Percentiles rank a stretch among this genome's conserved stretches.
Conservation (phyloP, 2,797 vertebrate species). For the Labeo calbasu region DNA sequence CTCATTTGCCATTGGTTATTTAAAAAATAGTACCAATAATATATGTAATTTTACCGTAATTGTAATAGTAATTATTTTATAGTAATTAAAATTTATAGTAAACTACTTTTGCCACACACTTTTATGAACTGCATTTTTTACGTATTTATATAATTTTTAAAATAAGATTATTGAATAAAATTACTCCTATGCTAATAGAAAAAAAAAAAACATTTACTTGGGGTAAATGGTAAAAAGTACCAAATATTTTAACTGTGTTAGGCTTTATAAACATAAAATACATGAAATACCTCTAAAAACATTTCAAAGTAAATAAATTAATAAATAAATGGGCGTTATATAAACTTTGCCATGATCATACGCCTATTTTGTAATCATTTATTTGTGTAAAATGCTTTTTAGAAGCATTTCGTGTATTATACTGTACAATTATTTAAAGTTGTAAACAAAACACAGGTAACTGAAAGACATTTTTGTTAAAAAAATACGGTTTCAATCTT, state of each 20-base stretch:
- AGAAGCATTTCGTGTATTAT: too few species aligned
- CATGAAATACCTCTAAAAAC: neutral
- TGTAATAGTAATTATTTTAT: too few species aligned
- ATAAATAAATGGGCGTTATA: neutral
- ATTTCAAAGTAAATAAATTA: neutral
- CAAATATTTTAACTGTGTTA: neutral
- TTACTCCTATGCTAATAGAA: neutral
- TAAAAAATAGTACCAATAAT: too few species aligned
- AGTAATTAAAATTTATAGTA: too few species aligned
- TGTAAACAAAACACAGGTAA: too few species aligned
- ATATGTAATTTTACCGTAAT: neutral
- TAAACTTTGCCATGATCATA: too few species aligned
- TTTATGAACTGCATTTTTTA: neutral
- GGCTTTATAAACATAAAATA: neutral
- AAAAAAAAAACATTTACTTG: neutral
- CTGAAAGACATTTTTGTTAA: too few species aligned
- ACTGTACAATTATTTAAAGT: too few species aligned
- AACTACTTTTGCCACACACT: neutral
- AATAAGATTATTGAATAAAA: neutral
- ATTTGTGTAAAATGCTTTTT: too few species aligned
- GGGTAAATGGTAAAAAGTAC: neutral
- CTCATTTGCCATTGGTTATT: neutral
- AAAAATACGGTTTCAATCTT: too few species aligned
- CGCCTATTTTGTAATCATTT: too few species aligned
- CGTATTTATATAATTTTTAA: neutral